Percentiles rank a stretch among this genome's conserved stretches.
Conservation (phyloP, 2,888 invertebrate species). For the Ectobius pallidus region DNA sequence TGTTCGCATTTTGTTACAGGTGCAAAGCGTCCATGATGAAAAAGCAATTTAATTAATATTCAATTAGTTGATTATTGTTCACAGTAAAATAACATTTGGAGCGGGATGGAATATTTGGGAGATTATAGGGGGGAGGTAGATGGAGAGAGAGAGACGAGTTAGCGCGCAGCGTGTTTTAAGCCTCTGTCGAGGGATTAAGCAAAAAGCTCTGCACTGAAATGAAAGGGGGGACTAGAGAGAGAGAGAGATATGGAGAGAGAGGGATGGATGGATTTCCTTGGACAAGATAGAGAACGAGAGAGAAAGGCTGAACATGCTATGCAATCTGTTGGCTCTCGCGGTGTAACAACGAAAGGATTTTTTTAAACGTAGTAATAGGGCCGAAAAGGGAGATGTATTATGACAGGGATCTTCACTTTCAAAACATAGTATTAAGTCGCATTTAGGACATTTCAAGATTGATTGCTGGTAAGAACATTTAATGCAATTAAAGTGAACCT, state of each 20-base stretch:
- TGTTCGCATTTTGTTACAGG: too few species aligned
- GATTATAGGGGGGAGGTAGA: not conserved
- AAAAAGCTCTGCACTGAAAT: slow-evolving; percentile 30
- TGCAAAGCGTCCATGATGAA: too few species aligned
- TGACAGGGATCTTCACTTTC: not conserved
- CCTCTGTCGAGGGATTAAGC: slow-evolving; percentile 26
- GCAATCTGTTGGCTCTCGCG: not conserved
- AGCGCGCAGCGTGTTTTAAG: slow-evolving; percentile 24
- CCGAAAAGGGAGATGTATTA: not conserved
- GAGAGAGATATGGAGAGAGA: too few species aligned
- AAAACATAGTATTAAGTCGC: not conserved
- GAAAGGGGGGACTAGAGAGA: not conserved
- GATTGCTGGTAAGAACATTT: too few species aligned
- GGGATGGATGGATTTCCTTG: not conserved
- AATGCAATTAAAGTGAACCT: too few species aligned
- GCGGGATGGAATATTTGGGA: too few species aligned
- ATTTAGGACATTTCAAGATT: not conserved
- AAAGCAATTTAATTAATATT: too few species aligned
- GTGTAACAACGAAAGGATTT: not conserved
- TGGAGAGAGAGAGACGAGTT: not conserved
- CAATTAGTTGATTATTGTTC: too few species aligned
- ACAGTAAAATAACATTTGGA: too few species aligned
- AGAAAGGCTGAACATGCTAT: not conserved
- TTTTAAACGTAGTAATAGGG: not conserved
- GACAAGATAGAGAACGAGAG: not conserved